Conservation (phyloP, 1,140 invertebrate genomes). For the Listronotus oregonensis region DNA sequence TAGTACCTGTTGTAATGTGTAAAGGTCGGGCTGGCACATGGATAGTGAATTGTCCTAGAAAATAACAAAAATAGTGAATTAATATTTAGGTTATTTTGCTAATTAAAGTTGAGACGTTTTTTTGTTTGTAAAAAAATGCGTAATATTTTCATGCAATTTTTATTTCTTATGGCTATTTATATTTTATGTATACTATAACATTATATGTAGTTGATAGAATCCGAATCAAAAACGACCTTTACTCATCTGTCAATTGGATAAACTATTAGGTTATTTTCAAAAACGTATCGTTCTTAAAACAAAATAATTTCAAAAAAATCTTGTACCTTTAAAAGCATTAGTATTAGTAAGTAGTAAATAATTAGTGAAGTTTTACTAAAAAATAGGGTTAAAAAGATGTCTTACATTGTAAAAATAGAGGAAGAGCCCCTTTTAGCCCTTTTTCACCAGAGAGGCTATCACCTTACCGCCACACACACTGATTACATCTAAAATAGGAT, state of each 20-base stretch:
- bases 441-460: slow-evolving; percentile 45
- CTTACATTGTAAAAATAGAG: slow-evolving; percentile 52
- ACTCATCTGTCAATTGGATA: too few species aligned
- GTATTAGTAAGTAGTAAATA: slow-evolving; percentile 15
- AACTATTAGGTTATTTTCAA: slow-evolving; percentile 4
- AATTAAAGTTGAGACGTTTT: too few species aligned
- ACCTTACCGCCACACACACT: slow-evolving; percentile 77
- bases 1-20: slow-evolving; percentile 48
- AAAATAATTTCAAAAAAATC: too few species aligned
- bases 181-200: too few species aligned
- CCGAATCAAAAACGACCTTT: too few species aligned
- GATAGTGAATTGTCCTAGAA: slow-evolving; percentile 54
- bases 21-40: slow-evolving; percentile 46
- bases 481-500: slow-evolving; percentile 77
- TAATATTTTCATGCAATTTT: too few species aligned
- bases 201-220: too few species aligned
- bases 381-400: slow-evolving; percentile 49
- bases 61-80: slow-evolving; percentile 34
- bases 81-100: too few species aligned
- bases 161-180: too few species aligned
- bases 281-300: too few species aligned
- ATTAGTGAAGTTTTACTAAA: not conserved
- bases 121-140: too few species aligned
- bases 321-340: not conserved
- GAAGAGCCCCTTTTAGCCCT: slow-evolving; percentile 47